These are phyloP conservation scores for Lasioglossum baleicum DNA, from an alignment of 1,140 invertebrate genomes.

Conservation along the genomic window DNA sequence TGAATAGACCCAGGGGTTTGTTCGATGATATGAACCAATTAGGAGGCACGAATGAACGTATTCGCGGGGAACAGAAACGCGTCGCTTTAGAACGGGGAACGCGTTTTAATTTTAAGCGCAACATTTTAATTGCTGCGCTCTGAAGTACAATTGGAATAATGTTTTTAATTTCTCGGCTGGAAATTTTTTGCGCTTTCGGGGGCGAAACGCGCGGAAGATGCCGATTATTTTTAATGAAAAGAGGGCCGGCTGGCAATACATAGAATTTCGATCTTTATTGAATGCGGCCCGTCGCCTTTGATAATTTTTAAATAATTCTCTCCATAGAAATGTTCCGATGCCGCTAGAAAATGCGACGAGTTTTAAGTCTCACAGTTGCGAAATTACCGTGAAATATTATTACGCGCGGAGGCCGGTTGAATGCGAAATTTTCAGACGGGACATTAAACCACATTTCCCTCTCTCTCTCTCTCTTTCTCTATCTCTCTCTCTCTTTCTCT, in stretches of 20 bases:
- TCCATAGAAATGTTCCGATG: slow-evolving; percentile 16
- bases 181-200: slow-evolving; percentile 18
- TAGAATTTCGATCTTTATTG: slow-evolving; percentile 42
- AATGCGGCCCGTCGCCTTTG: slow-evolving; percentile 5
- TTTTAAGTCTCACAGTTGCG: slow-evolving; percentile 5
- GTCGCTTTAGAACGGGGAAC: slow-evolving; percentile 19
- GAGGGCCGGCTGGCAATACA: slow-evolving; percentile 28
- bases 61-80: slow-evolving; percentile 11
- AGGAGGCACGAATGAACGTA: slow-evolving; percentile 21
- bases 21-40: slow-evolving; percentile 45
- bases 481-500: not conserved
- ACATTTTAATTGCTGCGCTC: slow-evolving; percentile 46
- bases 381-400: slow-evolving; percentile 26
- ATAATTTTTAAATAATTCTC: slow-evolving; percentile 39
- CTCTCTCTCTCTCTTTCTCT: no score
- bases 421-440: slow-evolving; percentile 1
- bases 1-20: slow-evolving; percentile 16
- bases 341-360: slow-evolving; percentile 17
- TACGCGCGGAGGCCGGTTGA: not conserved
- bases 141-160: slow-evolving; percentile 41
- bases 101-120: slow-evolving; percentile 41
- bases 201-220: not conserved
- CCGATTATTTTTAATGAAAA: slow-evolving; percentile 38
- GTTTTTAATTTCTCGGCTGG: slow-evolving; percentile 46
- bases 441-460: not conserved